phyloP scores from a whole-genome alignment of 2,888 invertebrate species.

The Volucella inflata region DNA sequence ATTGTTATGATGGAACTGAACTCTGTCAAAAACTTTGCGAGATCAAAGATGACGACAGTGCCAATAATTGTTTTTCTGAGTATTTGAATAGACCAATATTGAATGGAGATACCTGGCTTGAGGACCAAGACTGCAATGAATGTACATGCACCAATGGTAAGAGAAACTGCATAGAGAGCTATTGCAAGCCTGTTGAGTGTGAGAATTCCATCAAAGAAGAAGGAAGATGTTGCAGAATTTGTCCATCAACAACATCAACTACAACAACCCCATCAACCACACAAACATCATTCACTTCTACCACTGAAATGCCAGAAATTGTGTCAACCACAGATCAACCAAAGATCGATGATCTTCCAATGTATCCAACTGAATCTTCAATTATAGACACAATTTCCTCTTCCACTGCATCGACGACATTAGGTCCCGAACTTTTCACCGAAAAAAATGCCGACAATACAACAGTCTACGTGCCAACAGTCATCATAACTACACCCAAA shows the following conservation, averaged over 20 bases:
- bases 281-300: neutral
- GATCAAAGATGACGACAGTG: conserved; percentile 57
- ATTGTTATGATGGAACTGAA: conserved; percentile 77
- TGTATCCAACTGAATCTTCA: neutral
- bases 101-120: conserved; percentile 78
- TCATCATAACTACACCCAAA: conserved; percentile 44
- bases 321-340: neutral
- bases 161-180: conserved; percentile 76
- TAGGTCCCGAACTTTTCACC: neutral
- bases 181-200: conserved; percentile 78
- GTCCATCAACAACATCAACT: conserved; percentile 68
- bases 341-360: conserved; percentile 16
- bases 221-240: conserved; percentile 80
- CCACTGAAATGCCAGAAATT: neutral
- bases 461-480: conserved; percentile 24
- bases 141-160: conserved; percentile 78
- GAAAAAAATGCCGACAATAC: conserved; percentile 5
- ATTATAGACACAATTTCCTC: conserved; percentile 7
- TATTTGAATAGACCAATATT: conserved; percentile 74
- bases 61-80: conserved; percentile 72
- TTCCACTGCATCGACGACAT: conserved; percentile 35
- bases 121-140: conserved; percentile 77
- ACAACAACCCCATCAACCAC: conserved; percentile 2
- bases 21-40: conserved; percentile 77
- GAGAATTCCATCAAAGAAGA: conserved; percentile 76